Percentiles rank a stretch among this genome's conserved stretches.
These are phyloP conservation scores for Ennomos quercinarius DNA, from an alignment of 2,888 invertebrate species.

Conservation along the genomic window DNA sequence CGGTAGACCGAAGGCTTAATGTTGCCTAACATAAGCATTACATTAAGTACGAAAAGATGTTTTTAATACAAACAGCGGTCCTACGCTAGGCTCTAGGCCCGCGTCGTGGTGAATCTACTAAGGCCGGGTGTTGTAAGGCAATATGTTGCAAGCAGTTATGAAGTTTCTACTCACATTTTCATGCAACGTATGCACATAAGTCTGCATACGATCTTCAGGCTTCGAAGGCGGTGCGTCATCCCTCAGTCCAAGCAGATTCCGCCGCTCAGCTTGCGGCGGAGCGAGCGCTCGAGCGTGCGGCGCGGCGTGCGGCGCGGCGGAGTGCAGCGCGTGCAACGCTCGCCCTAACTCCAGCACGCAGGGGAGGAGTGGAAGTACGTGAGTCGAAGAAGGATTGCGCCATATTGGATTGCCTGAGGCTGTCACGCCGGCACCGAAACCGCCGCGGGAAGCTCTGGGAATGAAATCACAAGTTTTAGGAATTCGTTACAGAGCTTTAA, in stretches of 20 bases:
- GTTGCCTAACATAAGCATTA: too few species aligned
- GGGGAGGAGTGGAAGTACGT: slow-evolving; percentile 92
- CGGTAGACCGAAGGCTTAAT: too few species aligned
- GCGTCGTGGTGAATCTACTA: too few species aligned
- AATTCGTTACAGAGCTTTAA: too few species aligned
- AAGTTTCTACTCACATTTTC: slow-evolving; percentile 79
- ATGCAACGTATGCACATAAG: slow-evolving; percentile 91
- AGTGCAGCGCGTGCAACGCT: slow-evolving; percentile 92
- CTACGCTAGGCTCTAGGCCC: too few species aligned
- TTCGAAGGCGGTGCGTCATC: slow-evolving; percentile 85
- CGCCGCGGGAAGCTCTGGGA: slow-evolving; percentile 90
- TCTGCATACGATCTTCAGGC: slow-evolving; percentile 93
- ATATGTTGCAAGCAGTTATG: too few species aligned
- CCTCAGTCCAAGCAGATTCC: slow-evolving; percentile 89
- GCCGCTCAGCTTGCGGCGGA: slow-evolving; percentile 91
- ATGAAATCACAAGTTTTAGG: too few species aligned
- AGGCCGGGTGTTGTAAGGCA: too few species aligned
- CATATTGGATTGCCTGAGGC: slow-evolving; percentile 92
- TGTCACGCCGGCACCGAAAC: slow-evolving; percentile 92
- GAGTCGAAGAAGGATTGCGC: slow-evolving; percentile 94
- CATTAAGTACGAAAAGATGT: too few species aligned
- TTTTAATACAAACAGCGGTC: too few species aligned
- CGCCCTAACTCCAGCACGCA: slow-evolving; percentile 92
- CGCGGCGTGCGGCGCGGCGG: slow-evolving; percentile 84
- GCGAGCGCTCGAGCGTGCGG: slow-evolving; percentile 89